phyloP scores from a whole-genome alignment of 1,140 invertebrate species.

The Leptinotarsa defecta region DNA sequence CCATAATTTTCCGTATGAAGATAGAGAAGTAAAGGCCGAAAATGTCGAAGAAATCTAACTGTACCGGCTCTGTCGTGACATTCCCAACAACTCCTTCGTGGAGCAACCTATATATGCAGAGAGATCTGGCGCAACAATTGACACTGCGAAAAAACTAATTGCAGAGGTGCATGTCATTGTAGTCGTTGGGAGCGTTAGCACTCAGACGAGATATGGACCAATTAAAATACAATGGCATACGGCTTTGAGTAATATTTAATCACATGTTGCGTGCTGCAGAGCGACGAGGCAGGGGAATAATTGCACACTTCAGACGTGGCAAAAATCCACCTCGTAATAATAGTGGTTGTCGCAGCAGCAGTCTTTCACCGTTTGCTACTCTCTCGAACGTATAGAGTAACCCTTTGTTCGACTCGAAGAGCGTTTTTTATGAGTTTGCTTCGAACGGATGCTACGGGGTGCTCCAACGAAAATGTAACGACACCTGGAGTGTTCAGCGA shows the following conservation, averaged over 20 bases:
- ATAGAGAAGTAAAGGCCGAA: too few relatives aligned
- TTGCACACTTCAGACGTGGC: constrained; percentile 9
- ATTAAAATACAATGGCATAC: constrained; percentile 22
- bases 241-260: constrained; percentile 35
- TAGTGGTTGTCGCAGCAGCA: not conserved
- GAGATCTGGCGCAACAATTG: constrained; percentile 1
- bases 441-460: not conserved
- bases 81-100: not conserved
- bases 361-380: not conserved
- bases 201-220: constrained; percentile 8
- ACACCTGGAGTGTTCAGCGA: too few relatives aligned
- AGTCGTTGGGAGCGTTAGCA: not conserved
- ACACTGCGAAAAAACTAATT: constrained; percentile 1
- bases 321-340: constrained; percentile 12
- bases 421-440: not conserved
- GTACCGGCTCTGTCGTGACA: not conserved
- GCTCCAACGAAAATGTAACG: too few relatives aligned
- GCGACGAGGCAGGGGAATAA: constrained; percentile 11
- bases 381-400: not conserved
- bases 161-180: constrained; percentile 5
- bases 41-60: too few relatives aligned
- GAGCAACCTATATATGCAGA: not conserved
- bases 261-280: constrained; percentile 27
- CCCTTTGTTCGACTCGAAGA: not conserved
- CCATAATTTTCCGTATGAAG: too few relatives aligned